A percentile compares a stretch with the other conserved stretches of the same genome.
phyloP scores from a whole-genome alignment of 2,113 vertebrate genomes.

The Podocnemis expansa region DNA sequence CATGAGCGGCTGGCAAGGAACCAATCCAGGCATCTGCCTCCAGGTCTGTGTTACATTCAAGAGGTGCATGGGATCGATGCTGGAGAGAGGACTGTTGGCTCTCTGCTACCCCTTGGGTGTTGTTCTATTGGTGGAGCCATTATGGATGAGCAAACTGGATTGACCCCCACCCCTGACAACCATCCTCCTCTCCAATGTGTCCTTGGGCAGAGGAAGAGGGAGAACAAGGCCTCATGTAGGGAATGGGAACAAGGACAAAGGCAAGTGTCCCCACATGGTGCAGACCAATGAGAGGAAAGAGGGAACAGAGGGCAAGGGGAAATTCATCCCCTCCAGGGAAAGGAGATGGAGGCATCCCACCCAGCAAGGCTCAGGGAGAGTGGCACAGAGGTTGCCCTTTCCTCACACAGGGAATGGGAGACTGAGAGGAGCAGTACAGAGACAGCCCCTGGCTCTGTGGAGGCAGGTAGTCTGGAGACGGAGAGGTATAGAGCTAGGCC shows the following conservation, averaged over 20 bases:
- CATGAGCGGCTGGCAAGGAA: slow-evolving; percentile 70
- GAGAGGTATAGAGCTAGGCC: background rate
- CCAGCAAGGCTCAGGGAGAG: background rate
- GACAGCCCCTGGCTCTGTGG: fast-evolving
- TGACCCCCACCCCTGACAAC: background rate
- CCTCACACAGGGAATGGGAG: fast-evolving
- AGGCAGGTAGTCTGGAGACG: background rate
- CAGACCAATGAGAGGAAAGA: fast-evolving
- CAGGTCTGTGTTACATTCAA: slow-evolving; percentile 62
- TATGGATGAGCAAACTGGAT: slow-evolving; percentile 6
- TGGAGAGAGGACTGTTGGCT: background rate
- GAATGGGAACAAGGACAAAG: slow-evolving; percentile 48
- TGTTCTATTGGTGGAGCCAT: slow-evolving; percentile 68
- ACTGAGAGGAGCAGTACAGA: fast-evolving
- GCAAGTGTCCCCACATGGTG: background rate
- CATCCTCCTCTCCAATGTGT: background rate
- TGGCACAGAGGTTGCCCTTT: background rate
- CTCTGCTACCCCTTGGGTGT: slow-evolving; percentile 35
- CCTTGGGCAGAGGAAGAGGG: background rate
- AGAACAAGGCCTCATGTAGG: slow-evolving; percentile 68
- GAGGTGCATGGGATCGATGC: slow-evolving; percentile 5
- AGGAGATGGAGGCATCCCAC: background rate
- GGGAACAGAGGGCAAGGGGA: background rate
- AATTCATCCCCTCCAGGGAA: background rate
- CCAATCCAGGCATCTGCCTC: slow-evolving; percentile 76